phyloP scores from a whole-genome alignment of 2,797 vertebrate genomes.

The Pangasius macronema region DNA sequence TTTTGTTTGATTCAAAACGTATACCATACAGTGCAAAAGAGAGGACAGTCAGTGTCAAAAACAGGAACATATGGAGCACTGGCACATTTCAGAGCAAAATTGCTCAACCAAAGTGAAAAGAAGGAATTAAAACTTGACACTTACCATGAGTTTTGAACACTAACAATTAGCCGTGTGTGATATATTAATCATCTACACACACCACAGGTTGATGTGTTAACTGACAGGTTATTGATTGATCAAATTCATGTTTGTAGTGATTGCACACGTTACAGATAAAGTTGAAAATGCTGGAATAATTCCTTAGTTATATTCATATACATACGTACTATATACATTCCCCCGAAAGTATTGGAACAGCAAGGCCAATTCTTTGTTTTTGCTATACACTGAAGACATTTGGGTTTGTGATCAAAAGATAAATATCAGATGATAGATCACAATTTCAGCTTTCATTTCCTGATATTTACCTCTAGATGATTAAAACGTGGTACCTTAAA shows the following conservation, averaged over 20 bases:
- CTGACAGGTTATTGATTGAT: neutral
- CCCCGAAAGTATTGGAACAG: neutral
- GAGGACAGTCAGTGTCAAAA: constrained; percentile 12
- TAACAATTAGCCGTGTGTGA: neutral
- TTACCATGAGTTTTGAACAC: neutral
- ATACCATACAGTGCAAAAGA: neutral
- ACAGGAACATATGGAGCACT: constrained; percentile 41
- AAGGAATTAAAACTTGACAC: neutral
- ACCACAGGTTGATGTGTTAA: neutral
- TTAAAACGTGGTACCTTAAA: neutral
- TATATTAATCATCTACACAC: neutral
- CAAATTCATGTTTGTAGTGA: neutral
- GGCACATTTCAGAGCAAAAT: constrained; percentile 32
- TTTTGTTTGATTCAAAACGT: constrained; percentile 45
- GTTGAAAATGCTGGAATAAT: too few relatives aligned
- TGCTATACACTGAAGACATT: neutral
- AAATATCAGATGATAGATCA: neutral
- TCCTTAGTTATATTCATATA: neutral
- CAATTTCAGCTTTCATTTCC: neutral
- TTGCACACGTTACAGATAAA: neutral
- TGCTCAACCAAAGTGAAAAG: constrained; percentile 39
- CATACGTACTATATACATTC: neutral
- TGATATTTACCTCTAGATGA: neutral
- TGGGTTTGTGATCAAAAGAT: neutral
- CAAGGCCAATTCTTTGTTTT: neutral